Evolutionary conservation across 2,888 invertebrate species (phyloP), one percentile per base, ranked within the genome.

Genomic region (Xestia xanthographa): DNA sequence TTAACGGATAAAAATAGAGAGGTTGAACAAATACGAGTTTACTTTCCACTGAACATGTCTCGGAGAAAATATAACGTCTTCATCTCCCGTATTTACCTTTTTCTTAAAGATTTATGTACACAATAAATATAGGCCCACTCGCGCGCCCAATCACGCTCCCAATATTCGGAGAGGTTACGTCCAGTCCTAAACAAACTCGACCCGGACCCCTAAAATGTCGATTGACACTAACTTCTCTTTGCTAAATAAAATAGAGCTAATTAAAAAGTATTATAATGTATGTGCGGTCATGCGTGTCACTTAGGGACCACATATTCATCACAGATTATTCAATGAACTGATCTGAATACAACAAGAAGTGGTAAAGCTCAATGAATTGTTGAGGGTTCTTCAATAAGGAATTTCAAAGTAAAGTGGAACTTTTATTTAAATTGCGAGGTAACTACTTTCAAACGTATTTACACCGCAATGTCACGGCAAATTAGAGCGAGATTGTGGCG

Each of bases 71-170:
- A 89, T 86, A 87, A 88, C 85, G 86, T 84, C 86, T 86, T 88
- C 85, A 88, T 86, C 83, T 79, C 79, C 85, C 84, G 87, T 92
- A 91, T 92, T 92, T 93, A 92, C 92, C 89, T 92, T 93, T 90
- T 92, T 92, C 92, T 92, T 92, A 92, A 92, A 93, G 93, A 94
- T 95, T 94, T 95, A 93, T 94, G 93, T 93, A 93, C 92, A 92
- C 92, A 93, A 94, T 93, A 94, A 94, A 94, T 92, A 93, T 88
- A 89, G 89, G 88, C 74, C 88, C 89, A 88, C 89, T 92, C 90
- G 86, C 88, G 91, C 90, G 92, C 91, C 94, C 95, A 95, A 95
- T 95, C 95, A 94, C 92, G 93, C 86, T 88, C 86, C 91, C 93
- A 90, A 92, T 94, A 92, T 92, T 91, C 86, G 80, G 87, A 88